Evolutionary conservation across 2,113 vertebrate species (phyloP).

Genomic region (Ptilorrhoa leucosticta): DNA sequence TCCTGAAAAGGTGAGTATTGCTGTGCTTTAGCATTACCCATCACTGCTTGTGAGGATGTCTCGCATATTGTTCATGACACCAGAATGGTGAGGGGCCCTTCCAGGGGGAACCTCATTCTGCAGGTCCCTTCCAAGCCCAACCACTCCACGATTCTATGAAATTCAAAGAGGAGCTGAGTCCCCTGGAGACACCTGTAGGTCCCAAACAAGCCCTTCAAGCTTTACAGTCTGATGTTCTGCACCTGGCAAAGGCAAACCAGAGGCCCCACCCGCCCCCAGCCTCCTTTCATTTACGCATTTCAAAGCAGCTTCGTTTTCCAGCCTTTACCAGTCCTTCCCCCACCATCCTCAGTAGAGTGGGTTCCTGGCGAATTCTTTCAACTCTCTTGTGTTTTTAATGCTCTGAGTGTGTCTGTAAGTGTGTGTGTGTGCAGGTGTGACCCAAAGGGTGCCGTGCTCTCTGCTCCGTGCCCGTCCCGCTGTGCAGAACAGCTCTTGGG

Average conservation of each 20-base stretch:
- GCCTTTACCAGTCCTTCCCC: neutral
- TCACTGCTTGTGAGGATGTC: neutral
- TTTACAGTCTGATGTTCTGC: neutral
- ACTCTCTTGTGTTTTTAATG: accelerated
- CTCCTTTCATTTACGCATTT: neutral
- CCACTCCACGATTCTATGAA: too few relatives aligned
- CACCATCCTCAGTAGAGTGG: accelerated
- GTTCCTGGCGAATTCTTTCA: neutral
- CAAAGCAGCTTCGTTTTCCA: neutral
- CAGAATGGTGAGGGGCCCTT: neutral
- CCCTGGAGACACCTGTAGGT: neutral
- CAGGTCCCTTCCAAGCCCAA: neutral
- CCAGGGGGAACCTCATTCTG: neutral
- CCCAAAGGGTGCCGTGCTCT: neutral
- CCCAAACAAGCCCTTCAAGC: neutral
- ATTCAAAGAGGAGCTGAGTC: neutral
- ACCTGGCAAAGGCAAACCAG: neutral
- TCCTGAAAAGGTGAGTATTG: neutral
- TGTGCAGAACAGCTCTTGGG: neutral
- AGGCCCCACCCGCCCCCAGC: accelerated
- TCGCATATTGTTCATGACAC: neutral
- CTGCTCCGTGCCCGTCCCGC: neutral
- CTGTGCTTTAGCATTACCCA: neutral
- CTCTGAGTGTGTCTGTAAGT: neutral
- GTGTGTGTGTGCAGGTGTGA: neutral